Evolutionary conservation across 2,888 invertebrate genomes (phyloP).

Genomic region (Junonia oenone): DNA sequence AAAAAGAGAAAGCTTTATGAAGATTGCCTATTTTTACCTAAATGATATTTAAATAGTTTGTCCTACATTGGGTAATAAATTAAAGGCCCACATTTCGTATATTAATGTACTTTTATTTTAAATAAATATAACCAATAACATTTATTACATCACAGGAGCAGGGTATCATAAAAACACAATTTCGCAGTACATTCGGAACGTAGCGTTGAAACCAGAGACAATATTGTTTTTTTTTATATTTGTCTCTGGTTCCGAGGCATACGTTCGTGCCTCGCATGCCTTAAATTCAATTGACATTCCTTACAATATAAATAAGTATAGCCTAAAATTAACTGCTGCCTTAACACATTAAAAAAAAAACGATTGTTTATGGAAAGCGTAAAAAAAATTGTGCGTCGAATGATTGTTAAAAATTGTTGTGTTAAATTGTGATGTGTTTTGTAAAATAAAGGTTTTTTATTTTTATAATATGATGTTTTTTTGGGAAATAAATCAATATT

Average conservation of each 20-base stretch:
- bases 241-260: constrained; percentile 38
- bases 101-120: constrained; percentile 78
- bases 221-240: constrained; percentile 15
- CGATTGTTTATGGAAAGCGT: background rate
- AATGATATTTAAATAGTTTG: too few relatives aligned
- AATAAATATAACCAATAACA: constrained; percentile 80
- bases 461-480: background rate
- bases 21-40: too few relatives aligned
- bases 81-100: constrained; percentile 44
- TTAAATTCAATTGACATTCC: constrained; percentile 67
- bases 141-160: constrained; percentile 80
- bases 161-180: constrained; percentile 77
- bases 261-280: constrained; percentile 42
- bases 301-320: constrained; percentile 59
- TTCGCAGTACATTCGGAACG: constrained; percentile 50
- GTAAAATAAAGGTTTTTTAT: background rate
- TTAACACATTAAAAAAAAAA: background rate
- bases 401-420: background rate
- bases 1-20: too few relatives aligned
- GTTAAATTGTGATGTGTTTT: constrained; percentile 1
- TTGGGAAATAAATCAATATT: background rate
- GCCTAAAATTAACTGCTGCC: constrained; percentile 41
- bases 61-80: too few relatives aligned
- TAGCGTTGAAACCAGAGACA: constrained; percentile 41
- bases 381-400: constrained; percentile 17